phyloP scores from a whole-genome alignment of 2,888 invertebrate genomes.

The Cheilosia soror region DNA sequence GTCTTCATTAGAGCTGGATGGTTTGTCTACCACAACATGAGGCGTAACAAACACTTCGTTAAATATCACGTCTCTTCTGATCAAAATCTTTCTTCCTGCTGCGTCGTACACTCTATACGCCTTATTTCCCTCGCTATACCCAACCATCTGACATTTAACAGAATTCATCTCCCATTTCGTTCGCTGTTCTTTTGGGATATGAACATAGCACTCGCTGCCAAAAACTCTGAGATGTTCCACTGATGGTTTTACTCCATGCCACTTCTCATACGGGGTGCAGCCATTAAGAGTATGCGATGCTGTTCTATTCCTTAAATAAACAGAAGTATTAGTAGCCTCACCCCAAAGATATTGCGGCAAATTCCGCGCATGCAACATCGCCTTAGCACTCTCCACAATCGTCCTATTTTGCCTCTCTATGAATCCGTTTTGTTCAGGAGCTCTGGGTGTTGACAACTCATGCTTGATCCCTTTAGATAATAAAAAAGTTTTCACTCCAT shows the following conservation, averaged over 20 bases:
- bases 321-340: constrained; percentile 79
- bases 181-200: constrained; percentile 41
- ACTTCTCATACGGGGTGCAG: constrained; percentile 76
- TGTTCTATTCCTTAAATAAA: constrained; percentile 79
- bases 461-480: constrained; percentile 29
- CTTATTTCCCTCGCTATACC: constrained; percentile 42
- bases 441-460: constrained; percentile 17
- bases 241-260: constrained; percentile 74
- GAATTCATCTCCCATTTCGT: constrained; percentile 43
- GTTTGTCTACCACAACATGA: background rate
- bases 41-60: constrained; percentile 18
- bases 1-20: no score
- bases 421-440: constrained; percentile 52
- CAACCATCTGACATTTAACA: constrained; percentile 42
- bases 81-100: constrained; percentile 26
- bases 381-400: constrained; percentile 44
- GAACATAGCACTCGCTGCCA: constrained; percentile 41
- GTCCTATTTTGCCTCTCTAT: constrained; percentile 52
- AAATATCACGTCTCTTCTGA: constrained; percentile 50
- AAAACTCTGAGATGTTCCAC: constrained; percentile 57
- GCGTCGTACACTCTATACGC: constrained; percentile 40
- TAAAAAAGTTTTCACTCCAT: background rate
- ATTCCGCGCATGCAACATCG: constrained; percentile 48
- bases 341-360: constrained; percentile 78
- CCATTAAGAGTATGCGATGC: constrained; percentile 66